phyloP scores from a whole-genome alignment of 2,797 vertebrate species.

The Setipinna tenuifilis region DNA sequence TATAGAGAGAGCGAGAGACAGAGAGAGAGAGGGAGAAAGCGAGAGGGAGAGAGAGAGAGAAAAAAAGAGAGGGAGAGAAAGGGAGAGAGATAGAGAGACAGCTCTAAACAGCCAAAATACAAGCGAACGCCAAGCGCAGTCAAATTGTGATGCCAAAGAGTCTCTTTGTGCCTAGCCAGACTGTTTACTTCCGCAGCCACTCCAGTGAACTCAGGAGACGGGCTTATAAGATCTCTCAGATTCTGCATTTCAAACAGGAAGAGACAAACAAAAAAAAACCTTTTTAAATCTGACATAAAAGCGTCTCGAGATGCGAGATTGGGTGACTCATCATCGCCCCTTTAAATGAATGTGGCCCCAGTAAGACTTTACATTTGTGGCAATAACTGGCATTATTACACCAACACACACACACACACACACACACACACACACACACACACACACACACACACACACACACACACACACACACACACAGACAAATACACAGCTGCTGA shows the following conservation, averaged over 20 bases:
- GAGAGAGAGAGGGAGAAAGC: neutral
- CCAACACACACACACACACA: neutral
- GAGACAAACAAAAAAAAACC: neutral
- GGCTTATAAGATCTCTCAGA: neutral
- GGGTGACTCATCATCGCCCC: neutral
- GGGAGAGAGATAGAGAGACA: neutral
- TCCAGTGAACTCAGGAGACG: neutral
- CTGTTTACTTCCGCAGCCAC: neutral
- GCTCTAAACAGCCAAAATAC: neutral
- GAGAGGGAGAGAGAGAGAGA: too few relatives aligned
- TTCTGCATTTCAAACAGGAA: neutral
- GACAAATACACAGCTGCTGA: too few relatives aligned
- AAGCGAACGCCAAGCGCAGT: neutral
- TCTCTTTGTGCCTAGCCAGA: neutral
- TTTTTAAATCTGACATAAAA: constrained; percentile 6
- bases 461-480: too few relatives aligned
- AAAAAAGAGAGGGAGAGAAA: too few relatives aligned
- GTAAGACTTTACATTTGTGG: neutral
- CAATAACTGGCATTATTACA: neutral
- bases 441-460: too few relatives aligned
- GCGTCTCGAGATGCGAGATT: neutral
- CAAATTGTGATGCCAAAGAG: neutral
- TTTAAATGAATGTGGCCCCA: neutral
- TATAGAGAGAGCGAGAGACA: neutral
- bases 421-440: too few relatives aligned